Conservation (phyloP, 2,888 invertebrate genomes). For the Himalopsyche tibetana region DNA sequence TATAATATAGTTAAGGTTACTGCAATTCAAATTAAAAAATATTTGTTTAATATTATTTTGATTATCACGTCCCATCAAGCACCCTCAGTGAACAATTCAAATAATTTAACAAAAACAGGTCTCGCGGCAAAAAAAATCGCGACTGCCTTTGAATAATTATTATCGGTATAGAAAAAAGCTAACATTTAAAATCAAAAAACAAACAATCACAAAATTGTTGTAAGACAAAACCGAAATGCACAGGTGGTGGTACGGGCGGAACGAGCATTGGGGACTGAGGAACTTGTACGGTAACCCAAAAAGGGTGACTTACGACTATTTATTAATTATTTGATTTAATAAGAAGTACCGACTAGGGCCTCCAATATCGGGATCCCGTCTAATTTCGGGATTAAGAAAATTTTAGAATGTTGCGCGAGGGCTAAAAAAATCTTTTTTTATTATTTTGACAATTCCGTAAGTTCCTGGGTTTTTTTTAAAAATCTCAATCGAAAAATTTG, state of each 20-base stretch:
- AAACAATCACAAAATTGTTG: conserved; percentile 30
- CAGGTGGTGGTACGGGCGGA: conserved; percentile 3
- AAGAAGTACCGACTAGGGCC: too few relatives aligned
- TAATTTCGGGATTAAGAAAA: too few relatives aligned
- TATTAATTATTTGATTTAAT: too few relatives aligned
- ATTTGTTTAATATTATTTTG: not conserved
- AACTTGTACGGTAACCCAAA: not conserved
- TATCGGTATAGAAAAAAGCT: conserved; percentile 15
- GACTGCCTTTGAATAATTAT: conserved; percentile 26
- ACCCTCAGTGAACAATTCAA: conserved; percentile 21
- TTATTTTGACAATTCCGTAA: too few relatives aligned
- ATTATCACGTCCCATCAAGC: conserved; percentile 25
- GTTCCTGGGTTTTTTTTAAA: too few relatives aligned
- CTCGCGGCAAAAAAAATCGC: not conserved
- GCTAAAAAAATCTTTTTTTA: too few relatives aligned
- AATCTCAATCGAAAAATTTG: too few relatives aligned
- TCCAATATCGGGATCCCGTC: too few relatives aligned
- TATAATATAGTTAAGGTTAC: too few relatives aligned
- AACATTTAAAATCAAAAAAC: conserved; percentile 26
- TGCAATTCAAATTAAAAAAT: not conserved
- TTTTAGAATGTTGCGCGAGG: too few relatives aligned
- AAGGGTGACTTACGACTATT: too few relatives aligned
- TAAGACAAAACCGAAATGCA: conserved; percentile 30
- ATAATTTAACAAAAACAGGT: conserved; percentile 6
- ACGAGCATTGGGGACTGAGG: not conserved